Evolutionary conservation across 2,888 invertebrate genomes (phyloP).

Genomic region (Synanthedon andrenaeformis): DNA sequence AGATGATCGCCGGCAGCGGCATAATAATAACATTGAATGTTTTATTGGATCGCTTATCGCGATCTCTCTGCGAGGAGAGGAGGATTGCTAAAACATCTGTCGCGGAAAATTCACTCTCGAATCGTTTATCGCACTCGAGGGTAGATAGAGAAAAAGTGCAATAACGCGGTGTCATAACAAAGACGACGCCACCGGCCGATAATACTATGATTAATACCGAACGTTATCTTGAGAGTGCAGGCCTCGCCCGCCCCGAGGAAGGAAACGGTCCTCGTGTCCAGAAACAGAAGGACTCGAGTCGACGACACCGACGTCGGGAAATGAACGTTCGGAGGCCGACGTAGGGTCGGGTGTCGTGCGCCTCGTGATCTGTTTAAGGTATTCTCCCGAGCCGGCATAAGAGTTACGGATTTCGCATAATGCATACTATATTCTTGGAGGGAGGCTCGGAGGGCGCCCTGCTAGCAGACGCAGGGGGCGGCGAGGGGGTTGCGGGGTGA

Average conservation of each 20-base stretch:
- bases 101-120: constrained; percentile 67
- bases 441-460: constrained; percentile 15
- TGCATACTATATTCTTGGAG: constrained; percentile 63
- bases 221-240: constrained; percentile 68
- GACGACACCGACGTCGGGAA: not conserved
- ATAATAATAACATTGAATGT: constrained; percentile 50
- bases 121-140: constrained; percentile 54
- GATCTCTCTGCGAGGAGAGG: constrained; percentile 10
- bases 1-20: constrained; percentile 4
- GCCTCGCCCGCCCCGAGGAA: constrained; percentile 42
- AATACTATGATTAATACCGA: constrained; percentile 69
- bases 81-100: constrained; percentile 66
- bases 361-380: constrained; percentile 32
- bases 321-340: not conserved
- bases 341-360: no score
- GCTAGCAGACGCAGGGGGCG: constrained; percentile 11
- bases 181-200: constrained; percentile 62
- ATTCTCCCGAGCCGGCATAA: constrained; percentile 55
- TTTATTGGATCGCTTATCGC: constrained; percentile 30
- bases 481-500: constrained; percentile 8
- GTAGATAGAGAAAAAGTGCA: constrained; percentile 67
- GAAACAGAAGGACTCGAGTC: not conserved
- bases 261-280: not conserved
- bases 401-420: constrained; percentile 71
- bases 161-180: constrained; percentile 69